Evolutionary conservation across 2,888 invertebrate genomes (phyloP).

Genomic region (Diadromus collaris): DNA sequence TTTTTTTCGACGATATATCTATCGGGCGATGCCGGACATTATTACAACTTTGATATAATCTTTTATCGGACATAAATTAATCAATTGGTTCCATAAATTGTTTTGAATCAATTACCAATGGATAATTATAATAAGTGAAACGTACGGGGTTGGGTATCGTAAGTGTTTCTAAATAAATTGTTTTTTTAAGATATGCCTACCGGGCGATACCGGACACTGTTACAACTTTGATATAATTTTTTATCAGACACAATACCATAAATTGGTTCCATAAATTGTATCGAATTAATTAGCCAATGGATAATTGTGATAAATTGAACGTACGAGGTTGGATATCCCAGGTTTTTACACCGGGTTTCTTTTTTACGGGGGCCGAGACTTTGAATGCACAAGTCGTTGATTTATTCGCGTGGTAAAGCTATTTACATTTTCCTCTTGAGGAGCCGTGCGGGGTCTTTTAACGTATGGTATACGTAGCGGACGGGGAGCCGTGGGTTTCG

Average conservation of each 20-base stretch:
- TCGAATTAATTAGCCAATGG: not conserved
- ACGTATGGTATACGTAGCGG: conserved; percentile 6
- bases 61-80: not conserved
- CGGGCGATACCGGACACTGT: too few species aligned
- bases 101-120: not conserved
- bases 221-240: too few species aligned
- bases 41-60: too few species aligned
- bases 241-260: too few species aligned
- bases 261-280: too few species aligned
- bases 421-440: conserved; percentile 14
- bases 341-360: not conserved
- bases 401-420: conserved; percentile 35
- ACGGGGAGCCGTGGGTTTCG: conserved; percentile 63
- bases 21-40: too few species aligned
- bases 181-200: not conserved
- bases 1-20: not conserved
- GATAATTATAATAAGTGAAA: not conserved
- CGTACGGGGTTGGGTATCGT: too few species aligned
- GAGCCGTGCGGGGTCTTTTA: conserved; percentile 41
- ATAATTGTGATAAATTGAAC: not conserved
- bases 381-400: conserved; percentile 26
- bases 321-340: not conserved
- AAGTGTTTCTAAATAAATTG: too few species aligned
- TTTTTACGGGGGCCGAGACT: not conserved
- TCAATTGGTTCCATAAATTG: not conserved